phyloP scores from a whole-genome alignment of 2,113 vertebrate genomes.

The Thamnaconus septentrionalis region DNA sequence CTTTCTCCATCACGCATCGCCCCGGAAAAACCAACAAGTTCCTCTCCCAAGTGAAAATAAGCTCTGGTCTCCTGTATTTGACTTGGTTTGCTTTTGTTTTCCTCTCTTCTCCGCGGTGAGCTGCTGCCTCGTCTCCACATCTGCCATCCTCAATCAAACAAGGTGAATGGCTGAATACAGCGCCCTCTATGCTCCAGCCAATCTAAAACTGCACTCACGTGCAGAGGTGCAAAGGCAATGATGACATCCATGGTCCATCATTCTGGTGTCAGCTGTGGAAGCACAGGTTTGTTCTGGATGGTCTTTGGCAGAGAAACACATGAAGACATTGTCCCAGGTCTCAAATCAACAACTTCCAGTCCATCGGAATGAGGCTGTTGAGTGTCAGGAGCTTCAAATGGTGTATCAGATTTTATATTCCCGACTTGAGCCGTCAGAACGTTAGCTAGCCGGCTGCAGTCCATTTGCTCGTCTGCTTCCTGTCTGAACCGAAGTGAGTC shows the following conservation, averaged over 20 bases:
- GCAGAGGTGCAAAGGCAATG: neutral
- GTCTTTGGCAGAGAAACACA: neutral
- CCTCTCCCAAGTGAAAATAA: neutral
- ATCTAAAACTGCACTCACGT: neutral
- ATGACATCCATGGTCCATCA: neutral
- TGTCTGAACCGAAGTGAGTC: constrained; percentile 11
- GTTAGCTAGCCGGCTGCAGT: neutral
- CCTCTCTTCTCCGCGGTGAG: neutral
- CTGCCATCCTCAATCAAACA: neutral
- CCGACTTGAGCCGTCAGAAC: constrained; percentile 4
- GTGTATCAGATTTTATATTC: neutral
- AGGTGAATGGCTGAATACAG: no score
- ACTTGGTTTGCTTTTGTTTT: constrained; percentile 12
- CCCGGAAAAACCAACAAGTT: neutral
- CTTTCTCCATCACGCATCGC: constrained; percentile 11
- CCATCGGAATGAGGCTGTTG: no score
- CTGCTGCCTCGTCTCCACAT: neutral
- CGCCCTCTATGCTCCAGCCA: neutral
- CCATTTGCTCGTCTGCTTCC: neutral
- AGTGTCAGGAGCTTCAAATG: no score
- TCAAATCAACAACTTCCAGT: neutral
- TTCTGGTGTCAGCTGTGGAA: no score
- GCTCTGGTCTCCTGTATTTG: constrained; percentile 5
- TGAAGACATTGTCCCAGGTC: neutral
- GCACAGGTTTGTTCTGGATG: no score